Percentiles rank a stretch among this genome's conserved stretches.
phyloP scores from a whole-genome alignment of 23 tunicate genomes.

The Ciona savignyi region DNA sequence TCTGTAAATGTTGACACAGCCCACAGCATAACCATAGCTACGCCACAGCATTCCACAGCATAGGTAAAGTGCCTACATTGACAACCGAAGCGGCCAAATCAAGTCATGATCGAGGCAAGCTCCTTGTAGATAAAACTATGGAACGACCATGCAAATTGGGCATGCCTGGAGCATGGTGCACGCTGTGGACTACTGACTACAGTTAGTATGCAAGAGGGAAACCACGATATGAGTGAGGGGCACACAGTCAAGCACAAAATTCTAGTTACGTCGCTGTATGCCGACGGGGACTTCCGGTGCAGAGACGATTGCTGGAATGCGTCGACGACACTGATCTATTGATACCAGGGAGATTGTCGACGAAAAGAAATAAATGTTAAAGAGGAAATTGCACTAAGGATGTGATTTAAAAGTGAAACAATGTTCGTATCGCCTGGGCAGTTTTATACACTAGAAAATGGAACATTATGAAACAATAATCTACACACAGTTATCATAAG shows the following conservation, averaged over 20 bases:
- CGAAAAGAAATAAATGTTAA: slow-evolving; percentile 1
- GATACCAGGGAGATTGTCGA: background rate
- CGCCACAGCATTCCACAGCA: too few relatives aligned
- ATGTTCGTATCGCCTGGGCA: too few relatives aligned
- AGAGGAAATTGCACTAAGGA: too few relatives aligned
- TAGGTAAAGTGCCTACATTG: too few relatives aligned
- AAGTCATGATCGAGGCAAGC: background rate
- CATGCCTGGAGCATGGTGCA: background rate
- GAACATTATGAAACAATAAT: too few relatives aligned
- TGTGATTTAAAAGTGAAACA: too few relatives aligned
- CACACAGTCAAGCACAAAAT: background rate
- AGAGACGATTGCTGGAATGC: slow-evolving; percentile 68
- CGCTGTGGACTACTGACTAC: background rate
- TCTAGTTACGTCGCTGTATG: slow-evolving; percentile 55
- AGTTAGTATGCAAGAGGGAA: background rate
- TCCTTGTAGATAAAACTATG: background rate
- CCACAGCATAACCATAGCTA: too few relatives aligned
- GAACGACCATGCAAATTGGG: background rate
- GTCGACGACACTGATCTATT: slow-evolving; percentile 86
- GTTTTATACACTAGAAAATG: too few relatives aligned
- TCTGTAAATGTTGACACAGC: too few relatives aligned
- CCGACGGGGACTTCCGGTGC: slow-evolving; percentile 20
- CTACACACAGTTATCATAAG: too few relatives aligned
- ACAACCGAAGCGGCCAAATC: too few relatives aligned
- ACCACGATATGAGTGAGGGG: background rate